Base-by-base conservation (phyloP, 2,113 vertebrate genomes). In the Ameiurus melas region DNA sequence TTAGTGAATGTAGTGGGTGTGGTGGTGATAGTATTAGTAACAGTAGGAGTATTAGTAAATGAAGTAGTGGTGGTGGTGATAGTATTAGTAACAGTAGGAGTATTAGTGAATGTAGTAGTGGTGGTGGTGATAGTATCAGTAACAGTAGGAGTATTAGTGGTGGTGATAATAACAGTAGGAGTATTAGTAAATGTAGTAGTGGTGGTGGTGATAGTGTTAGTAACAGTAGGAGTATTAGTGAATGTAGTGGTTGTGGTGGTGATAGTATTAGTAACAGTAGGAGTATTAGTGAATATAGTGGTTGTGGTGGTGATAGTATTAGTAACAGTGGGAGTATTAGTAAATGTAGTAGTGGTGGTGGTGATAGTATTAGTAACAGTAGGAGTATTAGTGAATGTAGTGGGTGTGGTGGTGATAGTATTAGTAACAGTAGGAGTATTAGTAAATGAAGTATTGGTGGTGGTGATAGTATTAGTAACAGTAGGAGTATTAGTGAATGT, bases 281-380 rank as follows among this genome's bases (percentile, higher is more conserved):
- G n/a, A n/a, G n/a, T n/a, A n/a, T n/a, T n/a, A n/a, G n/a, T n/a
- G n/a, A n/a, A n/a, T n/a, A n/a, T n/a, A n/a, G n/a, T n/a, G n/a
- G n/a, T n/a, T n/a, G 51, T n/a, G n/a, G n/a, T n/a, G n/a, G n/a
- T n/a, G n/a, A n/a, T n/a, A n/a, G n/a, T n/a, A n/a, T n/a, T n/a
- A n/a, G n/a, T n/a, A n/a, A n/a, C n/a, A n/a, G n/a, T n/a, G n/a
- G n/a, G n/a, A n/a, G n/a, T n/a, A n/a, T n/a, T n/a, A n/a, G n/a
- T n/a, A n/a, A n/a, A n/a, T n/a, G n/a, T n/a, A 22, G 2, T 4
- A 25, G 19, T 3, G 1, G 7, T 66, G 2, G 0, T n/a, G 2
- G 62, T n/a, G 39, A 43, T 43, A 5, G 39, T 43, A 3, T 3
- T 43, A 7, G 4, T 43, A 22, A 0, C 36, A 12, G 19, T 10